Evolutionary conservation across 2,113 vertebrate genomes (phyloP).

Genomic region (Fulica atra): DNA sequence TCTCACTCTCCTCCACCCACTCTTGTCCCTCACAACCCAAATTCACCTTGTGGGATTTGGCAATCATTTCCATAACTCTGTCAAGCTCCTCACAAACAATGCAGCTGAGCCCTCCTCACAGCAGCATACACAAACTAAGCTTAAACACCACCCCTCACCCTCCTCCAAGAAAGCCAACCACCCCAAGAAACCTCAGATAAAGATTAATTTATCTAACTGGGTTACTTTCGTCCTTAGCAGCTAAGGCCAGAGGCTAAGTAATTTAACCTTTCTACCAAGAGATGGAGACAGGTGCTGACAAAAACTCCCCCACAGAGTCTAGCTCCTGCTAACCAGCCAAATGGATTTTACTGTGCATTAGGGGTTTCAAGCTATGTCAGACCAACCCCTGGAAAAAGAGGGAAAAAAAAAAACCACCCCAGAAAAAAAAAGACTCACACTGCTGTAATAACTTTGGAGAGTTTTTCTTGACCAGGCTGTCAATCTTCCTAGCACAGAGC

Average conservation of each 20-base stretch:
- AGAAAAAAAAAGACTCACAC: background rate
- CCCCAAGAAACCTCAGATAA: background rate
- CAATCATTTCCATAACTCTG: background rate
- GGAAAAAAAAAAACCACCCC: background rate
- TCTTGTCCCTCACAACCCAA: background rate
- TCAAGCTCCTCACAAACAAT: background rate
- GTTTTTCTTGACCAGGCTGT: background rate
- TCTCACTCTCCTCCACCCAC: background rate
- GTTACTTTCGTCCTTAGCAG: background rate
- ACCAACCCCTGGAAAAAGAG: background rate
- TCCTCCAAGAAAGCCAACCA: no score
- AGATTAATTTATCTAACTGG: slow-evolving; percentile 12
- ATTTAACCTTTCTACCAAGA: background rate
- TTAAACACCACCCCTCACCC: background rate
- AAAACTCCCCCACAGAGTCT: background rate
- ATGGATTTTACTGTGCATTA: background rate
- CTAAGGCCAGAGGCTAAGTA: background rate
- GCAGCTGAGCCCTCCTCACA: background rate
- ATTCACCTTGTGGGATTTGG: background rate
- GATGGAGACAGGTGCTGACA: background rate
- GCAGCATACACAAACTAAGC: background rate
- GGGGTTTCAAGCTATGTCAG: background rate
- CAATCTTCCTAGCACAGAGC: background rate
- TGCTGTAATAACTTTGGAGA: background rate
- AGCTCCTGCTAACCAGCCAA: background rate